Base-by-base conservation (phyloP, 35 echinoderm and acorn worm species). In the Anneissia japonica region DNA sequence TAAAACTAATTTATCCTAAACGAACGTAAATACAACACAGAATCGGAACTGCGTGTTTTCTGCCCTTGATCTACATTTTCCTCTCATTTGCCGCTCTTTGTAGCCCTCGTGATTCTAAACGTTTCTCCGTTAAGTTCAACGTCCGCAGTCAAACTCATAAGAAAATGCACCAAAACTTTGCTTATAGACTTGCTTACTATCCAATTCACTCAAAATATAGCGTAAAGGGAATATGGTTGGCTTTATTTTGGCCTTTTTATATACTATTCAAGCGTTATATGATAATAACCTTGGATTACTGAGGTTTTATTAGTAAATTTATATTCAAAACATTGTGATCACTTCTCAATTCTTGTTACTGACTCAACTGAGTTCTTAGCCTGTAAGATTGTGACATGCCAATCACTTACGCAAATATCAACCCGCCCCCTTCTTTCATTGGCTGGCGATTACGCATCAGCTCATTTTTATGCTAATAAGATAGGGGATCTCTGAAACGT, bases 381-480 rank as follows among this genome's bases (percentile, higher is more conserved):
- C 21, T 64, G 10, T 9, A 64, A 4, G 40, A 43, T 43, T 43
- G 4, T 43, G 40, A 43, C 14, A 43, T 23, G 51, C 26, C 51
- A 64, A 64, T 64, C 51, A 64, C 5, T 64, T 64, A 64, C 26
- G 51, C 19, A 64, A 64, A 64, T 64, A 12, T 64, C 1, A 12
- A 64, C 51, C 51, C 51, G 51, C 51, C 51, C 51, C 7, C 51
- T 64, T 12, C 1, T 64, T 64, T 64, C 51, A 64, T 64, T 64
- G 51, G 51, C 19, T 64, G 51, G 19, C 51, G 51, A 64, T 64
- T 64, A 64, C 51, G 51, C 51, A 64, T 64, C 51, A 26, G 51
- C 51, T 64, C 51, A 64, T 64, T 64, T 64, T 64, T 64, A 64
- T 64, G 51, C 51, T 64, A 64, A 64, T 64, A 64, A 64, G 51